phyloP scores from a whole-genome alignment of 2,113 vertebrate genomes.

The Turdus rufiventris region DNA sequence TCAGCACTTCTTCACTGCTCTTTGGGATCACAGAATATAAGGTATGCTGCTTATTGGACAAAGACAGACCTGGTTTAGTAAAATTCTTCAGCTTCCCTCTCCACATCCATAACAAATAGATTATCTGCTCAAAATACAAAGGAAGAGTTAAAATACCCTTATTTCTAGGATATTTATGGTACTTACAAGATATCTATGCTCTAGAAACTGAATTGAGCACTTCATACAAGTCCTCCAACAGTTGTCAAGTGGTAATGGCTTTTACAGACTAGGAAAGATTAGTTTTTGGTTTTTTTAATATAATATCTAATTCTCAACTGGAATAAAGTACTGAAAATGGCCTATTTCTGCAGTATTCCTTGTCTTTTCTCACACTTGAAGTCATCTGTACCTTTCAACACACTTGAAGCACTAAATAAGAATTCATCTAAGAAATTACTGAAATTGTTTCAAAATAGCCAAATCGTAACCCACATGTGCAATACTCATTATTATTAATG shows the following conservation, averaged over 20 bases:
- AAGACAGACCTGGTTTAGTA: neutral
- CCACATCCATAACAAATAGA: neutral
- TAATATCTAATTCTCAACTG: neutral
- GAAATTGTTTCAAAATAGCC: neutral
- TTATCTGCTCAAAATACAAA: neutral
- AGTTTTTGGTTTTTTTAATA: neutral
- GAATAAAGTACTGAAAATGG: neutral
- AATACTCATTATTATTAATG: neutral
- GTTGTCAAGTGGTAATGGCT: neutral
- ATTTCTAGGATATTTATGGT: neutral
- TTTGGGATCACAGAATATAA: neutral
- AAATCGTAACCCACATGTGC: neutral
- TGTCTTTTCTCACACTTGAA: neutral
- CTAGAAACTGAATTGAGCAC: neutral
- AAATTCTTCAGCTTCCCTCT: neutral
- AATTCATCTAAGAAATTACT: neutral
- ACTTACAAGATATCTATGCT: neutral
- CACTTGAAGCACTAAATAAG: neutral
- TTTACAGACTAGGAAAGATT: neutral
- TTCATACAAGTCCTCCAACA: neutral
- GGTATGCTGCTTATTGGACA: neutral
- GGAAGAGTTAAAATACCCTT: neutral
- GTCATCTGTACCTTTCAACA: neutral
- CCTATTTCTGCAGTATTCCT: neutral
- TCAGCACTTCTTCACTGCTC: neutral